Base-by-base conservation (phyloP, 2,113 vertebrate species). In the Columbina picui region DNA sequence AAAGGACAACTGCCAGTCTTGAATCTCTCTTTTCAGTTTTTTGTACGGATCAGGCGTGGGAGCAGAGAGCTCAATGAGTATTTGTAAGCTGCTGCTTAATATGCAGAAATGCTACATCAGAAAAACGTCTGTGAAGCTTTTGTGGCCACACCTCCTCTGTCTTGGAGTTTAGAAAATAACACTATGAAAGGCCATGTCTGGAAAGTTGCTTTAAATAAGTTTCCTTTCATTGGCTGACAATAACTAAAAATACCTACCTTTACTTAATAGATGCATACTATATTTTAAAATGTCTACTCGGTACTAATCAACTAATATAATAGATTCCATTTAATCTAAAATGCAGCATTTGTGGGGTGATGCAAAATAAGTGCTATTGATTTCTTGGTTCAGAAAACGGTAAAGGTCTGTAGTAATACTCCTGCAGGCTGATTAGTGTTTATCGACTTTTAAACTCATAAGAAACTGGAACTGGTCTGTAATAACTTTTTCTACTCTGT, bases 21-120 rank as follows among this genome's bases (percentile, higher is more conserved):
- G 36, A 91, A 85, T 94, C 97, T 97, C 80, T 90, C 93, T 93
- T 98, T 97, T 98, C 93, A 97, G 92, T 93, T 97, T 97, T 98
- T 96, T 98, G 97, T 98, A 96, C 96, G 45, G 93, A 96, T 93
- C 95, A 96, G 95, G 97, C 98, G 90, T 98, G 98, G 97, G 98
- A 98, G 98, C 97, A 94, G 93, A 94, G 95, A 95, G 95, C 97
- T 98, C 98, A 98, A 87, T 98, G 98, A 98, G 98, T 98, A 89
- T 97, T 98, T 97, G 97, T 98, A 98, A 97, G 96, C 98, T 98
- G 96, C 98, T 99, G 96, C 92, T 98, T 98, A 98, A 98, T 98
- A 99, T 99, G 98, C 99, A 98, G 97, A 97, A 98, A 97, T 97
- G 98, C 97, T 95, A 95, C 96, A 94, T 96, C 96, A 95, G 97